Conservation (phyloP, 2,888 invertebrate species). For the Itoplectis maculator region DNA sequence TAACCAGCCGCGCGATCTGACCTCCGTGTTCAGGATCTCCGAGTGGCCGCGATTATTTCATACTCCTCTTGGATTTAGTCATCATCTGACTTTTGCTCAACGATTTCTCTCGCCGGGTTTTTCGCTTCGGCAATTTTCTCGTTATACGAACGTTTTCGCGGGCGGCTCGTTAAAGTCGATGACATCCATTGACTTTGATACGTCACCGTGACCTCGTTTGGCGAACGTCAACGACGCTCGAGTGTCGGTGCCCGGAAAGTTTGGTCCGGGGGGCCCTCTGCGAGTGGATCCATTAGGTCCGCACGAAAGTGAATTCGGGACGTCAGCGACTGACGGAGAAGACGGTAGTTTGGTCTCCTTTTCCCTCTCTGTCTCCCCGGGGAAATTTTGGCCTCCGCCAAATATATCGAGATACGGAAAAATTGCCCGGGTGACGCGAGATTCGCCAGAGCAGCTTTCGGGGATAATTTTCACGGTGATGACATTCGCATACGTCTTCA, state of each 20-base stretch:
- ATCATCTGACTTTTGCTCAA: no score
- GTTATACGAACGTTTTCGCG: not conserved
- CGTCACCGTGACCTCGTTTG: not conserved
- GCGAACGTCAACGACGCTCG: no score
- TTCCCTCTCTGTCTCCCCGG: not conserved
- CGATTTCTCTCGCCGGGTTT: no score
- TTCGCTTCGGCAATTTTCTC: no score
- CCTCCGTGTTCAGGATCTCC: no score
- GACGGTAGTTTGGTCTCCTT: not conserved
- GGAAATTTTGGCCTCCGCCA: not conserved
- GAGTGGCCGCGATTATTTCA: no score
- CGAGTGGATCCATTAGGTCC: slow-evolving; percentile 4
- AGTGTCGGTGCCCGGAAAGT: no score
- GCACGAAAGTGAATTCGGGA: not conserved
- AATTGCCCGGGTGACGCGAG: slow-evolving; percentile 32
- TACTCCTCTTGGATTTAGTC: no score
- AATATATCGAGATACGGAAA: slow-evolving; percentile 14
- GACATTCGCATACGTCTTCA: slow-evolving; percentile 75
- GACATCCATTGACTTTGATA: not conserved
- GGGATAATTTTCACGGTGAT: slow-evolving; percentile 70
- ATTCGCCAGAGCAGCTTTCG: slow-evolving; percentile 56
- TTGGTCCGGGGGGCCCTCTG: no score
- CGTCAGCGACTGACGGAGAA: not conserved
- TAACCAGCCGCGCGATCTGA: no score
- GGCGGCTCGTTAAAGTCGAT: not conserved